Conservation (phyloP, 1,140 invertebrate genomes). For the Augochlora pura region DNA sequence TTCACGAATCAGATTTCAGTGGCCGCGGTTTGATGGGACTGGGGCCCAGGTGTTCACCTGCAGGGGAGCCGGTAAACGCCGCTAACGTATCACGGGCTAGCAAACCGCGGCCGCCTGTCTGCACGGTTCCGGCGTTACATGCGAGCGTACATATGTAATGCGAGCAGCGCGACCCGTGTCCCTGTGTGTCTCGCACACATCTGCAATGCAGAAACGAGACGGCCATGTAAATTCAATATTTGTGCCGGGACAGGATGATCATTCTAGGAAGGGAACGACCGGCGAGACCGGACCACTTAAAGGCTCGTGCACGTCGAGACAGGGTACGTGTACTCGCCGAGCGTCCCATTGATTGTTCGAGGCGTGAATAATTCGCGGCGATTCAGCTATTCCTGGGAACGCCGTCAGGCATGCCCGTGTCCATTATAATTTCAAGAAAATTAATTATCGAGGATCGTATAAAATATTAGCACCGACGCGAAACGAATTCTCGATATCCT, state of each 20-base stretch:
- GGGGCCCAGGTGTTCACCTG: constrained; percentile 25
- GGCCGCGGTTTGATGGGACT: constrained; percentile 47
- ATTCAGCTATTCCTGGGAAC: no score
- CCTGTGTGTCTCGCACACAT: constrained; percentile 47
- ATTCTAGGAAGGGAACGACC: constrained; percentile 30
- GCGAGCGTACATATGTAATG: constrained; percentile 10
- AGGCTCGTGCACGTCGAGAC: neutral
- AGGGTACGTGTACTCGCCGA: neutral
- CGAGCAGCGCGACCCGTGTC: constrained; percentile 9
- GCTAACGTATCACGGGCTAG: neutral
- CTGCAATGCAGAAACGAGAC: constrained; percentile 65
- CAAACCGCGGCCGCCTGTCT: neutral
- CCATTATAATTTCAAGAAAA: no score
- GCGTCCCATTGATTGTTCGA: constrained; percentile 7
- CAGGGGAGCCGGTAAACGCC: constrained; percentile 53
- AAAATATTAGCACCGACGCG: no score
- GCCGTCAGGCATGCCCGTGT: no score
- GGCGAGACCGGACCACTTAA: constrained; percentile 11
- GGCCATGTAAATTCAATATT: constrained; percentile 66
- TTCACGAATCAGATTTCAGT: constrained; percentile 53
- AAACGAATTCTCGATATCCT: neutral
- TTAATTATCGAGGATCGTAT: no score
- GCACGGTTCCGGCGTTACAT: neutral
- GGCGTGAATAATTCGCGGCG: no score
- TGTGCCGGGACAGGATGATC: constrained; percentile 61